A percentile compares a stretch with the other conserved stretches of the same genome.
Evolutionary conservation across 2,888 invertebrate species (phyloP).

Genomic region (Coelopa pilipes): DNA sequence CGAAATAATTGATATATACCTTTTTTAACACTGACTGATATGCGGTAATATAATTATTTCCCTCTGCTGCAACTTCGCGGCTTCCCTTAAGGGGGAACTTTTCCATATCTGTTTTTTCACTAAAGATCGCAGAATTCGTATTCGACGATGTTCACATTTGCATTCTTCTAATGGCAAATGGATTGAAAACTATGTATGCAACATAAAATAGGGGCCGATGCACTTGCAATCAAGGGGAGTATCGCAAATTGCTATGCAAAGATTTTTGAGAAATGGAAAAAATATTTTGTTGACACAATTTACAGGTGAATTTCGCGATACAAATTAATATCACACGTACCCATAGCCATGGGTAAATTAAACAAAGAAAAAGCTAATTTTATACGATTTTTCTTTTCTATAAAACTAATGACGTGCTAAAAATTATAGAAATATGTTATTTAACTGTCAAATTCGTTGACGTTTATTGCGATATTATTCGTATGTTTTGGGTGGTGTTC

Average conservation of each 20-base stretch:
- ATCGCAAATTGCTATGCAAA: background rate
- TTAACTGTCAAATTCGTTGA: background rate
- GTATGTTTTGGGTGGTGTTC: constrained; percentile 12
- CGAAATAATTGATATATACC: constrained; percentile 65
- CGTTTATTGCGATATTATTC: background rate
- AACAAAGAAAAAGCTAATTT: constrained; percentile 20
- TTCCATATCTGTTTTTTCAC: constrained; percentile 70
- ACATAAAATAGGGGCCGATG: constrained; percentile 6
- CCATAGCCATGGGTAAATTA: constrained; percentile 32
- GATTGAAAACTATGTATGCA: constrained; percentile 2
- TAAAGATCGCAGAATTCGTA: background rate
- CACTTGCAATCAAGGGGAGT: constrained; percentile 12
- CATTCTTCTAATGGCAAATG: too few species aligned
- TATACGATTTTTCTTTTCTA: constrained; percentile 29
- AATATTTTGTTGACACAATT: background rate
- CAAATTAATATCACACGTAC: constrained; percentile 17
- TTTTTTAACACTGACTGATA: constrained; percentile 74
- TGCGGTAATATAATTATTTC: constrained; percentile 69
- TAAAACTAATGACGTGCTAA: constrained; percentile 42
- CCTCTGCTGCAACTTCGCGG: constrained; percentile 67
- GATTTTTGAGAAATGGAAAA: background rate
- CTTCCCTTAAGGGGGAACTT: constrained; percentile 76
- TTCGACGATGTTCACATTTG: too few species aligned
- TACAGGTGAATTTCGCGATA: background rate
- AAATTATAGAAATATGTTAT: constrained; percentile 24